Evolutionary conservation across 2,113 vertebrate species (phyloP).

Genomic region (Xenopus tropicalis): UCB_Xtro_10.0 CM004443.2:133021001-133021500

Average conservation of each 20-base stretch:
- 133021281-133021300: constrained; percentile 53
- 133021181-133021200: constrained; percentile 95
- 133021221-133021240: constrained; percentile 98
- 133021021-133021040: constrained; percentile 9
- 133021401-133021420: constrained; percentile 35
- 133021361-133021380: constrained; percentile 44
- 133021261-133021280: constrained; percentile 75
- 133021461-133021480: constrained; percentile 39
- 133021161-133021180: constrained; percentile 89
- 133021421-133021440: constrained; percentile 26
- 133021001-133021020: constrained; percentile 24
- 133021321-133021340: constrained; percentile 39
- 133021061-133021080: not conserved
- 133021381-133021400: constrained; percentile 44
- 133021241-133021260: constrained; percentile 94
- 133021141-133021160: constrained; percentile 64
- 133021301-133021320: constrained; percentile 42
- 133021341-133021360: constrained; percentile 44
- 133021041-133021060: too few relatives aligned
- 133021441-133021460: constrained; percentile 32
- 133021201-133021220: constrained; percentile 94
- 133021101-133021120: too few relatives aligned
- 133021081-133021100: constrained; percentile 15
- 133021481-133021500: constrained; percentile 20
- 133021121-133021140: constrained; percentile 15